Percentiles rank a stretch among this genome's conserved stretches.
Evolutionary conservation across 2,888 invertebrate species (phyloP).

Genomic region (Amblyjoppa proteus): DNA sequence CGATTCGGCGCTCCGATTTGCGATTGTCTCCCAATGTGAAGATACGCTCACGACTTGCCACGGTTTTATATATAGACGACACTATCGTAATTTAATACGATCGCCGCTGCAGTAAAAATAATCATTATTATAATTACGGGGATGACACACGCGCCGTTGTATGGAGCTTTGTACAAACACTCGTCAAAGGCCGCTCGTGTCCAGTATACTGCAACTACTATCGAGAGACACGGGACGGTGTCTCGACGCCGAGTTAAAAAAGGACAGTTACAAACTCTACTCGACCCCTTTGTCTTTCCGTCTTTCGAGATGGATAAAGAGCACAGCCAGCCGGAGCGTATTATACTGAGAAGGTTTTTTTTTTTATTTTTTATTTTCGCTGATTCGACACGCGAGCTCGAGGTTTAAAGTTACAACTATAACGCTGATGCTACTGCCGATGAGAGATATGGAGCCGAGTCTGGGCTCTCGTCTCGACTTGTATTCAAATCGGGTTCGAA

Average conservation of each 20-base stretch:
- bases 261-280: not conserved
- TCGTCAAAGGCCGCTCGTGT: slow-evolving; percentile 49
- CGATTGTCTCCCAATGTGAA: not conserved
- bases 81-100: slow-evolving; percentile 53
- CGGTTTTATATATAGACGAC: slow-evolving; percentile 2
- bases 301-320: not conserved
- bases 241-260: not conserved
- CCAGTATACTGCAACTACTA: slow-evolving; percentile 5
- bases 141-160: slow-evolving; percentile 39
- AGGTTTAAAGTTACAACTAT: slow-evolving; percentile 58
- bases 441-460: slow-evolving; percentile 41
- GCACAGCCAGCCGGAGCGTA: not conserved
- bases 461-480: slow-evolving; percentile 38
- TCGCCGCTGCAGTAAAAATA: slow-evolving; percentile 38
- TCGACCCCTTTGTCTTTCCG: slow-evolving; percentile 39
- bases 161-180: slow-evolving; percentile 11
- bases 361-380: slow-evolving; percentile 48
- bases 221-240: slow-evolving; percentile 8
- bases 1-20: not conserved
- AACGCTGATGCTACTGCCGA: slow-evolving; percentile 50
- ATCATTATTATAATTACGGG: slow-evolving; percentile 18
- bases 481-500: slow-evolving; percentile 24
- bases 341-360: slow-evolving; percentile 34
- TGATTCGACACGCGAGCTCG: slow-evolving; percentile 48
- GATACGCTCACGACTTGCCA: not conserved